Evolutionary conservation across 2,797 vertebrate genomes (phyloP).

Genomic region (Discoglossus pictus): DNA sequence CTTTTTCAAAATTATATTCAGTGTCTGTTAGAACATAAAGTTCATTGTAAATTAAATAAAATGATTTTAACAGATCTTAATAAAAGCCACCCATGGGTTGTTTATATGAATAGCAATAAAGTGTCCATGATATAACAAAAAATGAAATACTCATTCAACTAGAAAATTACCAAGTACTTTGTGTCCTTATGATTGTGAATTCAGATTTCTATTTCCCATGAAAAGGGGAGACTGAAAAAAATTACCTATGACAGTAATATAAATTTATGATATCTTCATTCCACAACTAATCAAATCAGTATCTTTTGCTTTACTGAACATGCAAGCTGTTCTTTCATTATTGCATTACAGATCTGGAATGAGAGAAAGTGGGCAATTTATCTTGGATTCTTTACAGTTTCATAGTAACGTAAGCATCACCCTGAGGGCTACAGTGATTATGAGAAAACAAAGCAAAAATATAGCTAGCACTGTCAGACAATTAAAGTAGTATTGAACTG

Average conservation of each 20-base stretch:
- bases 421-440: slow-evolving; percentile 19
- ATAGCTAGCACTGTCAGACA: slow-evolving; percentile 10
- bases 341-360: slow-evolving; percentile 34
- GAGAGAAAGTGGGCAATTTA: slow-evolving; percentile 37
- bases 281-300: slow-evolving; percentile 43
- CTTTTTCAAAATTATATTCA: too few relatives aligned
- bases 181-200: slow-evolving; percentile 16
- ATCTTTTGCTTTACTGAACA: slow-evolving; percentile 30
- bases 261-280: slow-evolving; percentile 45
- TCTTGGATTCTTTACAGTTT: slow-evolving; percentile 41
- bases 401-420: slow-evolving; percentile 20
- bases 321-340: slow-evolving; percentile 44
- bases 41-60: not conserved
- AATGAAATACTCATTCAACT: slow-evolving; percentile 3
- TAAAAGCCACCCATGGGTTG: not conserved
- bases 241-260: slow-evolving; percentile 34
- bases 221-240: slow-evolving; percentile 24
- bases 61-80: not conserved
- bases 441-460: slow-evolving; percentile 25
- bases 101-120: slow-evolving; percentile 8
- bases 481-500: slow-evolving; percentile 11
- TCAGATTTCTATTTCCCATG: slow-evolving; percentile 28
- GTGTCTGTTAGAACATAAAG: not conserved
- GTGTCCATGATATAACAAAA: not conserved
- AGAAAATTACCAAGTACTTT: slow-evolving; percentile 7